A percentile compares a stretch with the other conserved stretches of the same genome.
phyloP scores from a whole-genome alignment of 30 jellyfish, hydroid and myxozoan genomes.

The Aurelia aurita region DNA sequence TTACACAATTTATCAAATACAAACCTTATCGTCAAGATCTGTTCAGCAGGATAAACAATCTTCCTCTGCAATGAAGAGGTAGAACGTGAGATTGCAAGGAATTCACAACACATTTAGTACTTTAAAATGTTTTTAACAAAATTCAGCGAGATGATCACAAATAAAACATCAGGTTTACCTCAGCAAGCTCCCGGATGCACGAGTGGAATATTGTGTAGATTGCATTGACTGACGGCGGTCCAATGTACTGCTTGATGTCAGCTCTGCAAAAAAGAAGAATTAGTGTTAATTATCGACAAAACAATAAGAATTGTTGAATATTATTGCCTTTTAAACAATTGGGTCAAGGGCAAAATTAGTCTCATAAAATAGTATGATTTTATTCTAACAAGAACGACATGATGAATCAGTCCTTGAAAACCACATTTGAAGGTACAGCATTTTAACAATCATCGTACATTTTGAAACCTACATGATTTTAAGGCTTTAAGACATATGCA shows the following conservation, averaged over 20 bases:
- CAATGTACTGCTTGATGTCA: slow-evolving; percentile 95
- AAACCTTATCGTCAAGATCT: slow-evolving; percentile 51
- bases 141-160: too few relatives aligned
- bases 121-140: not conserved
- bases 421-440: too few relatives aligned
- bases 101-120: not conserved
- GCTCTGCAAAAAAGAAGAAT: slow-evolving; percentile 68
- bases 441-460: too few relatives aligned
- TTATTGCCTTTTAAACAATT: too few relatives aligned
- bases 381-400: too few relatives aligned
- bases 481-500: too few relatives aligned
- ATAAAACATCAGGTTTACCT: slow-evolving; percentile 48
- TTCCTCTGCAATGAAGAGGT: slow-evolving; percentile 19
- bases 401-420: too few relatives aligned
- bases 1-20: not conserved
- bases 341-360: too few relatives aligned
- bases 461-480: too few relatives aligned
- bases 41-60: slow-evolving; percentile 65
- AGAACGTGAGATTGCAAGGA: not conserved
- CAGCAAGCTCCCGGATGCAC: slow-evolving; percentile 84
- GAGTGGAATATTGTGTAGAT: slow-evolving; percentile 90
- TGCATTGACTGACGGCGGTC: slow-evolving; percentile 98
- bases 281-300: not conserved
- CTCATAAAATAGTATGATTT: too few relatives aligned
- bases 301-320: too few relatives aligned